These are phyloP conservation scores for Metaphire vulgaris DNA, from an alignment of 1,140 invertebrate species.

Conservation along the genomic window DNA sequence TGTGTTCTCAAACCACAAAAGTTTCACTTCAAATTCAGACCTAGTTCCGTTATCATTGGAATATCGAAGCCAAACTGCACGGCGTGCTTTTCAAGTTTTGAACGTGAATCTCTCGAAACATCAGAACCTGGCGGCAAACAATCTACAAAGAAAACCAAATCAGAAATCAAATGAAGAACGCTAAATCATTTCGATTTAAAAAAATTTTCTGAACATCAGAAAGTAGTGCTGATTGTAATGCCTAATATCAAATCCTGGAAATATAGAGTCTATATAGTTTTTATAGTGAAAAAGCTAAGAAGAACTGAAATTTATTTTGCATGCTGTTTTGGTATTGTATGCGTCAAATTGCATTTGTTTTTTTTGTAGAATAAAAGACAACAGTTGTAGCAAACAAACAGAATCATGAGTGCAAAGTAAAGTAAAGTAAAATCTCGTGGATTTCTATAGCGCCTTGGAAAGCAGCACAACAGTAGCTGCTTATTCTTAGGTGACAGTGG, in stretches of 20 bases:
- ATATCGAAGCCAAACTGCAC: slow-evolving; percentile 27
- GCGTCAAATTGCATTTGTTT: too few species aligned
- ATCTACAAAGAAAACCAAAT: neutral
- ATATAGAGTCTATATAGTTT: neutral
- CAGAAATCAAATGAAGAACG: neutral
- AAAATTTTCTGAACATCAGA: neutral
- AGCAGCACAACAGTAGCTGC: too few species aligned
- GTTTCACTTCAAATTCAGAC: too few species aligned
- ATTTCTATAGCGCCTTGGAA: too few species aligned
- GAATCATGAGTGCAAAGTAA: too few species aligned
- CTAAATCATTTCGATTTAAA: neutral
- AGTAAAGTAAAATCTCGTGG: too few species aligned
- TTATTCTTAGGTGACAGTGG: too few species aligned
- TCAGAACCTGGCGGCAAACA: neutral
- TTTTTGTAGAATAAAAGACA: too few species aligned
- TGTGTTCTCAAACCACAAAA: too few species aligned
- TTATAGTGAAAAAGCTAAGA: neutral
- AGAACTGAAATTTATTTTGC: neutral
- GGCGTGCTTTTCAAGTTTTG: slow-evolving; percentile 24
- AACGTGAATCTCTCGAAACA: neutral
- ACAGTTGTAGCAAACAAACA: too few species aligned
- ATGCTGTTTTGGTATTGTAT: too few species aligned
- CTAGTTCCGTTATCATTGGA: slow-evolving; percentile 32
- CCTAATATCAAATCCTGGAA: neutral
- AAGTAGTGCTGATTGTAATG: neutral